Evolutionary conservation across 2,888 invertebrate species (phyloP), one percentile per base, ranked within the genome.

Genomic region (Poecilus cupreus): DNA sequence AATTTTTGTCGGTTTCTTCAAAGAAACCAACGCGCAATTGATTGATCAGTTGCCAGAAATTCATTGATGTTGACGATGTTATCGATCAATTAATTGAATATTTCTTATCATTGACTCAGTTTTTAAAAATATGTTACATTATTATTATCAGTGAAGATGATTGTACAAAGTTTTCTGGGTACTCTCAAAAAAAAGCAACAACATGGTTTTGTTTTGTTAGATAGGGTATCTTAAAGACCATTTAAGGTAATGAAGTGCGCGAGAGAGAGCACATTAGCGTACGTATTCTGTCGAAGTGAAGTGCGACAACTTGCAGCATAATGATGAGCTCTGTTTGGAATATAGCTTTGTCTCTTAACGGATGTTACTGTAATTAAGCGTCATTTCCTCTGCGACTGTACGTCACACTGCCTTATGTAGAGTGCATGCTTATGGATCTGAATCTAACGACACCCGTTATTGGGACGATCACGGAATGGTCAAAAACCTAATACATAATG

Each of bases 291-390:
- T 10, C 18, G 51, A 3, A 51, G 18, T 18, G 8, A 51, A 51
- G 51, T 51, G 51, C 51, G 11, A 18, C 64, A 37, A 18, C 37
- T 37, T 68, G 18, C 18, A 43, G 46, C 72, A 72, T 72, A 72
- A 3, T 46, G 46, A 72, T 72, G 72, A 46, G 24, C 43, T 70
- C 70, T 22, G 46, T 46, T 72, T 72, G 46, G 46, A 46, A 72
- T 22, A 75, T 32, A 75, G 49, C 75, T 75, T 75, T 75, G 75
- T 75, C 75, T 75, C 51, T 51, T 74, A 75, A 75, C 75, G 75
- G 75, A 75, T 51, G 75, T 75, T 51, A 32, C 75, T 8, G 75
- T 75, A 75, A 75, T 75, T 75, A 75, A 75, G 24, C 75, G 75
- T 75, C 75, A 75, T 75, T 75, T 75, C 75, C 75, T 75, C 49